Evolutionary conservation across 1,140 invertebrate species (phyloP), one percentile per base, ranked within the genome.

Genomic region (Portunus trituberculatus): DNA sequence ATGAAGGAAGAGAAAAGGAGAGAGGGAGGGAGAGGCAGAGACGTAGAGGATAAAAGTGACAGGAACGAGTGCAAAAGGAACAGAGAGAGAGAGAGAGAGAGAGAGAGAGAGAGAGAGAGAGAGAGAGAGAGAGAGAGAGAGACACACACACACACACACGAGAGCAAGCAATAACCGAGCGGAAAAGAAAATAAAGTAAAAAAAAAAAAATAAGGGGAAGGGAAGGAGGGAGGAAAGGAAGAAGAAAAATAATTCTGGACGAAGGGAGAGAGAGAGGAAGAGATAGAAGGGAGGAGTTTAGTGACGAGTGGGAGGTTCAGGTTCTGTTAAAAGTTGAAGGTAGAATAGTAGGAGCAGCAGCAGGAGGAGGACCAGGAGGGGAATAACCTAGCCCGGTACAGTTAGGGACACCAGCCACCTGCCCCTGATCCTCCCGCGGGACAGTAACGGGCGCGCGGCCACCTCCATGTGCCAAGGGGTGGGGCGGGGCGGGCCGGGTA

Each of bases 331-430:
- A n/a, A 76, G 67, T 20, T 7, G 67, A 76, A n/a, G 67, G 20
- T 7, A 20, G 12, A 76, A n/a, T 7, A 76, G 67, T 2, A 76
- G n/a, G 67, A 76, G 67, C 0, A n/a, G 67, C 4, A 76, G 67
- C 20, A 76, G 67, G 20, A 25, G 67, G 6, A n/a, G n/a, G 67
- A n/a, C 6, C 12, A n/a, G 67, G 67, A 76, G 67, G 67, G 67
- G 16, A 76, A 76, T 76, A 76, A 76, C 67, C 67, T 76, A n/a
- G 25, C 67, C 67, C 6, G 67, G n/a, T 76, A 76, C 67, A 76
- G 67, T 76, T 76, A 76, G 52, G 67, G 67, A 76, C 67, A 76
- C 67, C 67, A 8, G 67, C 67, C 67, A 76, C 67, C 67, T 76
- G 67, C 67, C 67, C 67, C 20, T 25, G 6, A 76, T 25, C 67